phyloP scores from a whole-genome alignment of 2,797 vertebrate genomes.

The Falco columbarius region DNA sequence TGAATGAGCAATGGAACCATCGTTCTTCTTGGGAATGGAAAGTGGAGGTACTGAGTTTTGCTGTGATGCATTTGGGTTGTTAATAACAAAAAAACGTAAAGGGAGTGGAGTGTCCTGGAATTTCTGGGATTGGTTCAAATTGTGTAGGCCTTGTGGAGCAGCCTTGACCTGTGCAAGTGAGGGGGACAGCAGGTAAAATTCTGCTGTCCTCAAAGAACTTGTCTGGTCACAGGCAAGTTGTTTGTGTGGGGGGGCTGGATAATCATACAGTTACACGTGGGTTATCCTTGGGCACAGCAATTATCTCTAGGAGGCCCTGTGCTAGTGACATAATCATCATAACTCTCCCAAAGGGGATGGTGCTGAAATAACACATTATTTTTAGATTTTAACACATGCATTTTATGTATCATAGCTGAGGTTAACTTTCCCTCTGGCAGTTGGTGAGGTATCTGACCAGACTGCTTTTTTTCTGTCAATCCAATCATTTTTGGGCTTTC shows the following conservation, averaged over 20 bases:
- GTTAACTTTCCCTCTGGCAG: background rate
- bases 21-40: background rate
- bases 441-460: background rate
- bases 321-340: background rate
- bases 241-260: background rate
- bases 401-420: background rate
- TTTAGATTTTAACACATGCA: background rate
- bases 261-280: background rate
- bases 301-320: background rate
- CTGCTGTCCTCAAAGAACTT: background rate
- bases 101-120: background rate
- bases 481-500: background rate
- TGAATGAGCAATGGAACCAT: background rate
- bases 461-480: background rate
- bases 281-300: background rate
- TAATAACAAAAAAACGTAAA: background rate
- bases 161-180: background rate
- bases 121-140: background rate
- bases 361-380: background rate
- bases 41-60: background rate
- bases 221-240: rapidly evolving
- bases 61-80: background rate
- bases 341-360: background rate
- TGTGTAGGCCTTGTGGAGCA: background rate
- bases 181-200: background rate